Base-by-base conservation (phyloP, 2,113 vertebrate genomes). In the Ptyas mucosa region DNA sequence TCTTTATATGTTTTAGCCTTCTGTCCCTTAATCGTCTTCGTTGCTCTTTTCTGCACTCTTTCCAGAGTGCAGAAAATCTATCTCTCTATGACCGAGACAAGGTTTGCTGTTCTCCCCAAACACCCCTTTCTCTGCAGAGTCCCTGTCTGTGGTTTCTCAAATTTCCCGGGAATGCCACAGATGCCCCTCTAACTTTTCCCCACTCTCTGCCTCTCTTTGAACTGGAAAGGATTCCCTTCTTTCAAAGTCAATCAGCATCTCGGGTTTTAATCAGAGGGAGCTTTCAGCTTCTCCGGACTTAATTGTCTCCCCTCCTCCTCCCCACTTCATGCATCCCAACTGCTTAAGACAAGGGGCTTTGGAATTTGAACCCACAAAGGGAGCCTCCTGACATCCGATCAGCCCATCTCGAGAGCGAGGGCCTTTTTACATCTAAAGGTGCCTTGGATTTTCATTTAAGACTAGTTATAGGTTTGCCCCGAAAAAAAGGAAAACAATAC, bases 401-500 rank as follows among this genome's bases (percentile, higher is more conserved):
- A 97, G 26, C 95, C 96, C 97, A 96, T 97, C 98, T 97, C 95
- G 96, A 96, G 96, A 92, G 90, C 57, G 85, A 94, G 87, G 96
- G 97, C 96, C 96, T 98, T 90, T 23, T 98, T 97, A 96, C 96
- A 95, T 97, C 97, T 96, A 95, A 87, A 92, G 91, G 97, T 97
- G 89, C 97, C 97, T 95, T 87, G 95, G 97, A 96, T 97, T 97
- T 97, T 97, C 96, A 96, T 97, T 97, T 96, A 98, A 96, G 96
- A 93, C 97, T 95, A 97, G 97, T 97, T 98, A 97, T 94, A 95
- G 97, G 97, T 96, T 97, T 97, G 97, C 96, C 94, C 96, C 89
- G 96, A 89, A 92, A 93, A 90, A 92, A 93, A 97, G 96, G 95
- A 97, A 97, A 98, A 98, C 98, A 98, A 98, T 98, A 97, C 95